Conservation (phyloP, 2,888 invertebrate species). For the Unio delphinus region DNA sequence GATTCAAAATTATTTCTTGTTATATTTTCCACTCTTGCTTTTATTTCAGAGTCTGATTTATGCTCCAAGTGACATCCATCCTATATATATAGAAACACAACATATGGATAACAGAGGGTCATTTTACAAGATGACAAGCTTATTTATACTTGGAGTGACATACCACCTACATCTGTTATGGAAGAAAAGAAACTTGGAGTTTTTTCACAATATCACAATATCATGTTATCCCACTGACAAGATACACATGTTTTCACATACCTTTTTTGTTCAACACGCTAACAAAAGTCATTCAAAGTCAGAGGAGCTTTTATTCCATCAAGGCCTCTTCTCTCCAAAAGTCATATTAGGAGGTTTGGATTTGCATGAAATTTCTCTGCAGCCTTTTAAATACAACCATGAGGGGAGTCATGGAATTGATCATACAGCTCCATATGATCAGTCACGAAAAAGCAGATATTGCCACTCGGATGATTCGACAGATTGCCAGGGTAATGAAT, state of each 20-base stretch:
- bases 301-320: constrained; percentile 7
- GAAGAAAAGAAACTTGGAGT: constrained; percentile 16
- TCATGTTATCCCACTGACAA: constrained; percentile 27
- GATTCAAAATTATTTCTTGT: too few species aligned
- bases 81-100: constrained; percentile 19
- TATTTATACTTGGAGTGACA: constrained; percentile 36
- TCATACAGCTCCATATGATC: too few species aligned
- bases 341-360: too few species aligned
- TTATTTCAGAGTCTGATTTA: constrained; percentile 38
- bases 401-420: too few species aligned
- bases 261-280: constrained; percentile 16
- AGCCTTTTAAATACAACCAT: too few species aligned
- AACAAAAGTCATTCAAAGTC: constrained; percentile 6
- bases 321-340: background rate
- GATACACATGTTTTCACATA: constrained; percentile 39
- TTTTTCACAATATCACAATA: constrained; percentile 37
- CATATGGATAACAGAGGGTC: constrained; percentile 15
- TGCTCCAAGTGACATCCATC: constrained; percentile 21
- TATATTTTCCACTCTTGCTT: background rate
- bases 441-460: too few species aligned
- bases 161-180: constrained; percentile 29
- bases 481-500: too few species aligned
- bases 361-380: too few species aligned
- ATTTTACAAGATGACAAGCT: constrained; percentile 27
- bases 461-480: too few species aligned